Conservation (phyloP, 1,140 invertebrate genomes). For the Drosophila seguyi region DNA sequence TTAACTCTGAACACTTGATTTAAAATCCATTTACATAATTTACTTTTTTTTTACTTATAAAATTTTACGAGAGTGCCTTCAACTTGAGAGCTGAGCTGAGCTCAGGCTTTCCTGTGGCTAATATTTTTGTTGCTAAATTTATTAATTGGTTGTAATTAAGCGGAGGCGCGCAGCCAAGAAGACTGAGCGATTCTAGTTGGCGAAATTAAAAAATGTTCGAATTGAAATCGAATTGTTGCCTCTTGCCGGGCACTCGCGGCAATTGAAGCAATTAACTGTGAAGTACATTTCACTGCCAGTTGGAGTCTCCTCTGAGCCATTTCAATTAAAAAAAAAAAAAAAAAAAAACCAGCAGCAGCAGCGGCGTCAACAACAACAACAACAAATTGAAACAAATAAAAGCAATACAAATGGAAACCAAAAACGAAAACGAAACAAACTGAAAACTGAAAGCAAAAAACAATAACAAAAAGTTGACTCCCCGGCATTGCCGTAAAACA, state of each 20-base stretch:
- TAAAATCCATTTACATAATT: slow-evolving; percentile 48
- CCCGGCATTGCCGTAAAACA: slow-evolving; percentile 43
- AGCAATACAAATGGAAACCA: neutral
- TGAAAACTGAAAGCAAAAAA: slow-evolving; percentile 10
- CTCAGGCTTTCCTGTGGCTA: neutral
- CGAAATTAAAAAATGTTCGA: slow-evolving; percentile 55
- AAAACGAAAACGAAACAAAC: slow-evolving; percentile 6
- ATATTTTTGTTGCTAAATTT: slow-evolving; percentile 8
- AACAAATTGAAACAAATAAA: slow-evolving; percentile 12
- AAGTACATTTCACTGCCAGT: slow-evolving; percentile 73
- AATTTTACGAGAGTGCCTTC: slow-evolving; percentile 47
- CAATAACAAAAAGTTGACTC: slow-evolving; percentile 43
- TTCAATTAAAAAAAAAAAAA: slow-evolving; percentile 74
- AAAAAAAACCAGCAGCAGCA: slow-evolving; percentile 7
- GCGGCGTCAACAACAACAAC: neutral
- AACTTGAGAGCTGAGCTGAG: slow-evolving; percentile 26
- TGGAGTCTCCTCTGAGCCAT: slow-evolving; percentile 61
- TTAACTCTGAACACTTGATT: slow-evolving; percentile 23
- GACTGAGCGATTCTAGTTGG: neutral
- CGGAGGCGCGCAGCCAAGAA: slow-evolving; percentile 3
- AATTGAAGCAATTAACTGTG: slow-evolving; percentile 81
- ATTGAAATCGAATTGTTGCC: slow-evolving; percentile 72
- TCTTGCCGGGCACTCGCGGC: slow-evolving; percentile 43
- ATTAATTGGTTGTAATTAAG: slow-evolving; percentile 58
- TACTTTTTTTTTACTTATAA: neutral